phyloP scores from a whole-genome alignment of 2,797 vertebrate species.

The Rhincodon typus region DNA sequence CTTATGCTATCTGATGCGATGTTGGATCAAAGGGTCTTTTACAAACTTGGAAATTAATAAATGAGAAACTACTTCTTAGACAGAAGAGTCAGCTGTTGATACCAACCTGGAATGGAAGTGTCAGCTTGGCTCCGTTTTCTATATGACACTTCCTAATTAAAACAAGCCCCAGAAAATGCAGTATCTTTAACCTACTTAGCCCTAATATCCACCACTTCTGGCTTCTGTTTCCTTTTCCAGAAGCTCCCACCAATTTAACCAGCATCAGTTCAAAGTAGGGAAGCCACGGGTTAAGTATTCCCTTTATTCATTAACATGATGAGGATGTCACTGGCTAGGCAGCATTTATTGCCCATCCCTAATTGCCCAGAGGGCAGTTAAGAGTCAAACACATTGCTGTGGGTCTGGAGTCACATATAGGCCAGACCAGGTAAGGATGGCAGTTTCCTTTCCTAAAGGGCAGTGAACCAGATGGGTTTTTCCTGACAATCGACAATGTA shows the following conservation, averaged over 20 bases:
- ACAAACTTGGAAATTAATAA: neutral
- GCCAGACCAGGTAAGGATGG: too few species aligned
- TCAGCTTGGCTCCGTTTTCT: neutral
- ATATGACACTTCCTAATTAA: neutral
- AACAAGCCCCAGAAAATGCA: neutral
- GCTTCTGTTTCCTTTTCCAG: neutral
- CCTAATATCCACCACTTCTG: neutral
- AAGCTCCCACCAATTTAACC: neutral
- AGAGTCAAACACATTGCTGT: too few species aligned
- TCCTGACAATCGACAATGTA: too few species aligned
- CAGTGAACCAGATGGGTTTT: too few species aligned
- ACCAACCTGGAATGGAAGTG: constrained; percentile 10
- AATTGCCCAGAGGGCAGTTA: too few species aligned
- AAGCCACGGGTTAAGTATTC: neutral
- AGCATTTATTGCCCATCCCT: too few species aligned
- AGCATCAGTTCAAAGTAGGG: neutral
- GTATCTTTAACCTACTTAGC: neutral
- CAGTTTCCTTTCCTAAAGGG: too few species aligned
- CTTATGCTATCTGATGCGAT: neutral
- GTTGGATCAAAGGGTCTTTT: neutral
- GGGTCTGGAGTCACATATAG: too few species aligned
- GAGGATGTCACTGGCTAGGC: too few species aligned
- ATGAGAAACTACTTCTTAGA: neutral
- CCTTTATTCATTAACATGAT: too few species aligned
- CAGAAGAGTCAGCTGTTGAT: neutral